Evolutionary conservation across 2,888 invertebrate species (phyloP), one percentile per base, ranked within the genome.

Genomic region (Molorchus minor): DNA sequence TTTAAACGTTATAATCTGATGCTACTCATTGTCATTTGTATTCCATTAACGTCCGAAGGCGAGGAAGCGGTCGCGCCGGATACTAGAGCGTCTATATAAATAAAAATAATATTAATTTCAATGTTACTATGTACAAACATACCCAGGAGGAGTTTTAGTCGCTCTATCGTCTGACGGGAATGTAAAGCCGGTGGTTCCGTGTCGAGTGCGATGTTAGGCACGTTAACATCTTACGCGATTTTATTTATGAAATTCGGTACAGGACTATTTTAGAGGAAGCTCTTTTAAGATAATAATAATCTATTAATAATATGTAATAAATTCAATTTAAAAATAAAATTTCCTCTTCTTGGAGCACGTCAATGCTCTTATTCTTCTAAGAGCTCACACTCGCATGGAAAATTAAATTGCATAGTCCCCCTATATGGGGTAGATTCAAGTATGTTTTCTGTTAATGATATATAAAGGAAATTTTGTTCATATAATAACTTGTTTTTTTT

Each of bases 1-100:
- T n/a, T n/a, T n/a, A n/a, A 29, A 51, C 49, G 25, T 29, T 52
- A 49, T 52, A 52, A 52, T 52, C 52, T 52, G 52, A 52, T 52
- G 52, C 29, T 52, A 30, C 19, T 40, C 41, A 52, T 41, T 52
- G 52, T 52, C 41, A 52, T 52, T 52, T 30, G 29, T 52, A 52
- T 52, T 52, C 52, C 40, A 41, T 52, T 52, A 52, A 19, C 30
- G 52, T 40, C 30, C 12, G 30, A 16, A 21, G 20, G 38, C 33
- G 36, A 38, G 20, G n/a, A 29, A 15, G 36, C 15, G 13, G 25
- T 25, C 25, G 25, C 33, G 25, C 33, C 13, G 38, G 36, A 20
- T 12, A n/a, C 29, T 10, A 15, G 38, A 35, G 16, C 38, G 38
- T 49, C 38, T 49, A 49, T 38, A 36, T 40, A 38, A 49, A 36